Conservation (phyloP, 2,888 invertebrate genomes). For the Tanypteryx hageni region DNA sequence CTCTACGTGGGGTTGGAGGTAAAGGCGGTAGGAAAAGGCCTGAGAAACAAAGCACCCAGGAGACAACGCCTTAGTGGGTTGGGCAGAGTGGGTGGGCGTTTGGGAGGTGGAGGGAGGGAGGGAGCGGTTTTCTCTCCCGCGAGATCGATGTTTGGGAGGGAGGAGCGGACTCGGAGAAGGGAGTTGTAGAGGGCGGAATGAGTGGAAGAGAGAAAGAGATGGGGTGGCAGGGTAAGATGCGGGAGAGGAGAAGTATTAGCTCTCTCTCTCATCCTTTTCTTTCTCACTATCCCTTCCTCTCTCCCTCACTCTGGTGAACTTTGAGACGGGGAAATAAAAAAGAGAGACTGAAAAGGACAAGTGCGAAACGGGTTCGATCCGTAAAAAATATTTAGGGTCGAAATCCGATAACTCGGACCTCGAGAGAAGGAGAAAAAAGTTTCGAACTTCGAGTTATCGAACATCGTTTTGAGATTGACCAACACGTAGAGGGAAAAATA, state of each 20-base stretch:
- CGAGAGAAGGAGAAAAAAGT: no score
- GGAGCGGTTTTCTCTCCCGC: conserved; percentile 31
- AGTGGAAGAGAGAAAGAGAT: neutral
- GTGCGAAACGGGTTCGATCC: neutral
- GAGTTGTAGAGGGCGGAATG: neutral
- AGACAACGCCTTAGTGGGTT: conserved; percentile 47
- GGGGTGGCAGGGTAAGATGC: neutral
- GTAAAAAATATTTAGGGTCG: no score
- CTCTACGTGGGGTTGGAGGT: conserved; percentile 15
- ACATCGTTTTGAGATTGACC: no score
- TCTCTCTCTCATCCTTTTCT: neutral
- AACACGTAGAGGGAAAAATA: no score
- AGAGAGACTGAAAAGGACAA: neutral
- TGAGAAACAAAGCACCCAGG: conserved; percentile 55
- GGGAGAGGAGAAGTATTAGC: neutral
- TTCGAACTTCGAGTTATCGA: no score
- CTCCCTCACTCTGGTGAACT: conserved; percentile 8
- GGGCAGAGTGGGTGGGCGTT: neutral
- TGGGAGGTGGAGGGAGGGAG: neutral
- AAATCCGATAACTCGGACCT: no score
- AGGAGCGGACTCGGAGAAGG: neutral
- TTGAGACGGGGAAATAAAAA: neutral
- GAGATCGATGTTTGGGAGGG: conserved; percentile 57
- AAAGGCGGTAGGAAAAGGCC: neutral
- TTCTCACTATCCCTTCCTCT: neutral